Evolutionary conservation across 2,113 vertebrate genomes (phyloP).

Genomic region (Tupaia chinensis): DNA sequence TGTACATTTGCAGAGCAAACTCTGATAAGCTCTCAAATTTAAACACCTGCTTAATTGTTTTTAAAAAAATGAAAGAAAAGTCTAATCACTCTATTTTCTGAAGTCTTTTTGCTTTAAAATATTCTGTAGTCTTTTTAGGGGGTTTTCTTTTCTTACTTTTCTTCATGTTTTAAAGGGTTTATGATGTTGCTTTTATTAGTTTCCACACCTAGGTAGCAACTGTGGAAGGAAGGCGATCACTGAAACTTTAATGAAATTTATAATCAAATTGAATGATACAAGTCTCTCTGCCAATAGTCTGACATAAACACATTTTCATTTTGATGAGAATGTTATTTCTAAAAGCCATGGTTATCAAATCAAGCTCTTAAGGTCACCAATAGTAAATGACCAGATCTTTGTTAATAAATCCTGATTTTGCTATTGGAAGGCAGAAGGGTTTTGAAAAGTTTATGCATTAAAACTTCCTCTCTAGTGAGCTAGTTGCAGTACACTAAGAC

Average conservation of each 20-base stretch:
- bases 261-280: neutral
- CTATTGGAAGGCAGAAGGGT: neutral
- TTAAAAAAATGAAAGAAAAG: neutral
- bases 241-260: slow-evolving; percentile 57
- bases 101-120: slow-evolving; percentile 27
- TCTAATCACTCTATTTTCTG: slow-evolving; percentile 1
- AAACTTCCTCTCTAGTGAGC: slow-evolving; percentile 20
- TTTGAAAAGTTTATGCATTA: slow-evolving; percentile 36
- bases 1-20: slow-evolving; percentile 47
- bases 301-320: slow-evolving; percentile 36
- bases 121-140: neutral
- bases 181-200: slow-evolving; percentile 11
- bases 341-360: slow-evolving; percentile 20
- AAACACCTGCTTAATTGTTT: slow-evolving; percentile 55
- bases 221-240: neutral
- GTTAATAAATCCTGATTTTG: slow-evolving; percentile 23
- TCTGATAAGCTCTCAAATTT: slow-evolving; percentile 39
- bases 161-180: slow-evolving; percentile 27
- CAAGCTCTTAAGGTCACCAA: neutral
- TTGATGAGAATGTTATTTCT: slow-evolving; percentile 29
- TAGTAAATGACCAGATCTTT: neutral
- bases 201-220: neutral
- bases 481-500: slow-evolving; percentile 51
- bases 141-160: neutral
- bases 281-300: neutral